phyloP scores from a whole-genome alignment of 1,140 invertebrate genomes.

The Leucophenga varia region DNA sequence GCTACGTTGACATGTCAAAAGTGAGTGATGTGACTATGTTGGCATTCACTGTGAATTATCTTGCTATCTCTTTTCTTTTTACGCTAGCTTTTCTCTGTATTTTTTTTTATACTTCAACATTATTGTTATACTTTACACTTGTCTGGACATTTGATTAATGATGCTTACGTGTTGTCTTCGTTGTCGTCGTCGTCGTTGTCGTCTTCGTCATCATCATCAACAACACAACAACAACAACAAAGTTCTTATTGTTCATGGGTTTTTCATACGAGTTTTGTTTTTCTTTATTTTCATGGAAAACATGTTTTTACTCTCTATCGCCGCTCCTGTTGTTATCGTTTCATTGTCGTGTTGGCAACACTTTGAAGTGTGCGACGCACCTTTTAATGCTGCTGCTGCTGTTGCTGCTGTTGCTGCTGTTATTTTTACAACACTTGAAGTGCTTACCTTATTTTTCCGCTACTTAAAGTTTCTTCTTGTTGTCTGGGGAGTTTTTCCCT shows the following conservation, averaged over 20 bases:
- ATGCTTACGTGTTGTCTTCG: conserved; percentile 39
- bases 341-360: background rate
- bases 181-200: background rate
- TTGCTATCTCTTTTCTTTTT: too few relatives aligned
- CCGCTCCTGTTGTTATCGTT: too few relatives aligned
- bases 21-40: too few relatives aligned
- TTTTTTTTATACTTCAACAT: background rate
- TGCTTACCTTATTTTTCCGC: background rate
- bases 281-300: background rate
- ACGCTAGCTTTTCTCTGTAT: too few relatives aligned
- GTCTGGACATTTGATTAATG: conserved; percentile 54
- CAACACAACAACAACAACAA: too few relatives aligned
- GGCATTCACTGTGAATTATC: too few relatives aligned
- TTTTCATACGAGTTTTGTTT: conserved; percentile 19
- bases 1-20: too few relatives aligned
- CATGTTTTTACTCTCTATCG: too few relatives aligned
- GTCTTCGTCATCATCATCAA: too few relatives aligned
- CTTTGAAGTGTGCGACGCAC: background rate
- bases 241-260: conserved; percentile 23
- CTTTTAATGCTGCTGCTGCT: too few relatives aligned
- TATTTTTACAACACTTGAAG: background rate
- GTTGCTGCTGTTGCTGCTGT: too few relatives aligned
- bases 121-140: conserved; percentile 44
- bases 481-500: background rate
- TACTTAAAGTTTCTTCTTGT: background rate